These are phyloP conservation scores for Asbolus verrucosus DNA, from an alignment of 1,140 invertebrate genomes.

Conservation along the genomic window DNA sequence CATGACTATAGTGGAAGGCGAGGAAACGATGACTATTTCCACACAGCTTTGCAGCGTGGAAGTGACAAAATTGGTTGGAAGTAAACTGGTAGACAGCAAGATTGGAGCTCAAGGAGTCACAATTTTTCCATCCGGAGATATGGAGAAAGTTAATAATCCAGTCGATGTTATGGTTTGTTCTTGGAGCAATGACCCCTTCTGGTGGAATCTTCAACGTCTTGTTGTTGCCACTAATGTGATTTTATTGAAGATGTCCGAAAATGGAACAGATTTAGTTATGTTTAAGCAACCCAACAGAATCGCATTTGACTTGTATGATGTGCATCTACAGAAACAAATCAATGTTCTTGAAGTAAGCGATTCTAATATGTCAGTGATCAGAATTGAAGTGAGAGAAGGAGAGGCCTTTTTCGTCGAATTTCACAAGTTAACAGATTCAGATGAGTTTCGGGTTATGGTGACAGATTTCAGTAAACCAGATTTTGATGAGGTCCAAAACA, in stretches of 20 bases:
- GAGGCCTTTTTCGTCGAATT: conserved; percentile 15
- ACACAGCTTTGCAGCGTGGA: not conserved
- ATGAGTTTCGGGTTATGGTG: not conserved
- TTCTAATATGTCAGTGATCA: not conserved
- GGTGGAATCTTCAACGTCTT: conserved; percentile 5
- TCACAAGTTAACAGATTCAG: not conserved
- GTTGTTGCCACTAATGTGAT: not conserved
- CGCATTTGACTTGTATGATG: not conserved
- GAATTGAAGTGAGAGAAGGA: conserved; percentile 3
- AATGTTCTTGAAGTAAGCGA: not conserved
- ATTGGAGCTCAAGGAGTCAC: not conserved
- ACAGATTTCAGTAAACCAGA: conserved; percentile 7
- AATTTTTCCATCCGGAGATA: not conserved
- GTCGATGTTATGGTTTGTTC: conserved; percentile 3
- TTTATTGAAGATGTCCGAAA: not conserved
- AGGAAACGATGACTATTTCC: too few species aligned
- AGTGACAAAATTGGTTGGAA: conserved; percentile 1
- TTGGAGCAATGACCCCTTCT: conserved; percentile 11
- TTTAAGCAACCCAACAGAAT: conserved; percentile 13
- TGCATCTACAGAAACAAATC: not conserved
- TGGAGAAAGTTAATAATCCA: not conserved
- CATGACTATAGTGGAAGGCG: conserved; percentile 6
- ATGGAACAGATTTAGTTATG: not conserved
- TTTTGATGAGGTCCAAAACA: not conserved
- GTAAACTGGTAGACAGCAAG: not conserved